phyloP scores from a whole-genome alignment of 2,797 vertebrate genomes.

The Gymnothorax javanicus region DNA sequence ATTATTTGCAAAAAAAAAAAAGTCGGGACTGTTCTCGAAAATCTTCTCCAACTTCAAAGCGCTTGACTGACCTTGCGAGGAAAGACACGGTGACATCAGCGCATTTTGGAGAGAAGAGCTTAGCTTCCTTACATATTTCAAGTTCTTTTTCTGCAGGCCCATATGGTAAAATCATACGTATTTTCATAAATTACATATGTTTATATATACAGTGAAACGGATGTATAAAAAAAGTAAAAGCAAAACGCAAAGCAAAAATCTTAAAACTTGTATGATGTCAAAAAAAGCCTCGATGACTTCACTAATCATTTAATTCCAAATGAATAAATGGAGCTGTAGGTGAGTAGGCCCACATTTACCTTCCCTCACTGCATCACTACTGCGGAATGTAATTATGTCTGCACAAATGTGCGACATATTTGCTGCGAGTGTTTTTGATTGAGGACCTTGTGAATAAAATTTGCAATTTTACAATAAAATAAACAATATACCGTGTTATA shows the following conservation, averaged over 20 bases:
- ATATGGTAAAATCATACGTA: no score
- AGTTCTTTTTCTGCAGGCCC: neutral
- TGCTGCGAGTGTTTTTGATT: neutral
- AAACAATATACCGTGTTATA: no score
- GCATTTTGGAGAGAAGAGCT: neutral
- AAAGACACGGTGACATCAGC: neutral
- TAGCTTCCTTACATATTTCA: neutral
- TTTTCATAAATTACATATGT: no score
- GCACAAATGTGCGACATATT: neutral
- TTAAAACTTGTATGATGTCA: neutral
- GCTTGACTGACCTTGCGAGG: conserved; percentile 9
- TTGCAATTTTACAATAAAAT: neutral
- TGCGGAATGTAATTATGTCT: neutral
- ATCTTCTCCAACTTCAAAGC: neutral
- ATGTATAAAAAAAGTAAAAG: no score
- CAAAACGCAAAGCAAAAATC: neutral
- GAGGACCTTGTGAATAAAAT: neutral
- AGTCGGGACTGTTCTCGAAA: no score
- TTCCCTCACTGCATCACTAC: neutral
- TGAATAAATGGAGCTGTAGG: neutral
- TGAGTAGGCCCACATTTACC: no score
- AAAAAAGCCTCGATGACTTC: neutral
- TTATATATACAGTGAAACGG: no score
- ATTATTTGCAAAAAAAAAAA: neutral
- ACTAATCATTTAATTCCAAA: neutral